Conservation (phyloP, 92 coral and sea anemone genomes). For the Paragorgia papillata region DNA sequence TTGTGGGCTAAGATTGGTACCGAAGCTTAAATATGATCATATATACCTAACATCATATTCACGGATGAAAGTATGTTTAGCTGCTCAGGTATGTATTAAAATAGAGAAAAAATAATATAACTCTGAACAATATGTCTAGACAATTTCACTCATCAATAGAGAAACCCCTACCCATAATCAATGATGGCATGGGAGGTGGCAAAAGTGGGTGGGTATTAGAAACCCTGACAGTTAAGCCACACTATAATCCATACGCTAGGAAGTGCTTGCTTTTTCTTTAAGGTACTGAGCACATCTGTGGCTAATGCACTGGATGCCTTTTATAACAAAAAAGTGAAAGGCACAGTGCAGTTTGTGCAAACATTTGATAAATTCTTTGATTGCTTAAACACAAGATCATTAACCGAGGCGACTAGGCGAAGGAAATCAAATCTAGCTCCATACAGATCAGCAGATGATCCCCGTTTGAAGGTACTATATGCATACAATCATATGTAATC, state of each 20-base stretch:
- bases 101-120: no score
- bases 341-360: constrained; percentile 10
- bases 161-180: no score
- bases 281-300: constrained; percentile 22
- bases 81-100: constrained; percentile 50
- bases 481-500: background rate
- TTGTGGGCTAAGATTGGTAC: constrained; percentile 25
- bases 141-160: no score
- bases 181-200: no score
- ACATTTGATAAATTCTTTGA: constrained; percentile 35
- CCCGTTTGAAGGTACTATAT: constrained; percentile 11
- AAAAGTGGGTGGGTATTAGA: no score
- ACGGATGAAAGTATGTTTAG: constrained; percentile 42
- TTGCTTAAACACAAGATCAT: constrained; percentile 15
- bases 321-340: background rate
- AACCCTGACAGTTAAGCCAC: background rate
- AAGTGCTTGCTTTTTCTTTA: no score
- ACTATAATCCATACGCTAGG: no score
- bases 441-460: constrained; percentile 17
- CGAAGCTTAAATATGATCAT: constrained; percentile 38
- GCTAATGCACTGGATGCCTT: constrained; percentile 14
- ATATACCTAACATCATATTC: constrained; percentile 18
- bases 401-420: constrained; percentile 1
- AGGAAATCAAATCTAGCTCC: constrained; percentile 11
- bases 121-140: no score